A percentile compares a stretch with the other conserved stretches of the same genome.
phyloP scores from a whole-genome alignment of 2,113 vertebrate species.

The Pungitius pungitius region DNA sequence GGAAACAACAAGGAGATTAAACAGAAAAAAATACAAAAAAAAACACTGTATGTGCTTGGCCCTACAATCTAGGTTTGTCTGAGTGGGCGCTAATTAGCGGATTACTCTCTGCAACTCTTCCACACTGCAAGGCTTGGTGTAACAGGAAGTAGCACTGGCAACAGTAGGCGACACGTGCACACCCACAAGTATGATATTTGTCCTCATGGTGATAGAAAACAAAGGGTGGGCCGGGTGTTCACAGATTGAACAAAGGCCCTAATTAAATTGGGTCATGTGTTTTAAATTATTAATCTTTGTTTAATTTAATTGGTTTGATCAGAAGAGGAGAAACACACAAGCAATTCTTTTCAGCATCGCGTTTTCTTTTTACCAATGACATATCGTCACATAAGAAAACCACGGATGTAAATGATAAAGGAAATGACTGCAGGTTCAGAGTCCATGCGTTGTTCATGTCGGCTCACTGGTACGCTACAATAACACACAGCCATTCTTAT shows the following conservation, averaged over 20 bases:
- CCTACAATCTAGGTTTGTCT: conserved; percentile 53
- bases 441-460: neutral
- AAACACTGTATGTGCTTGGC: conserved; percentile 29
- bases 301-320: conserved; percentile 40
- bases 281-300: conserved; percentile 54
- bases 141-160: conserved; percentile 53
- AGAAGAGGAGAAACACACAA: conserved; percentile 2
- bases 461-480: neutral
- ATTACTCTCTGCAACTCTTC: conserved; percentile 54
- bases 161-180: neutral
- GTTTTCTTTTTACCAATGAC: neutral
- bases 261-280: conserved; percentile 51
- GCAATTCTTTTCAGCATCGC: neutral
- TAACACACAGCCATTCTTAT: neutral
- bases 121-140: conserved; percentile 37
- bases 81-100: conserved; percentile 71
- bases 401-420: neutral
- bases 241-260: conserved; percentile 45
- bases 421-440: neutral
- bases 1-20: conserved; percentile 72
- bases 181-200: conserved; percentile 25
- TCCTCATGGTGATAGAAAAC: conserved; percentile 31
- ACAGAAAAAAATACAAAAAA: conserved; percentile 48
- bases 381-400: neutral
- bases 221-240: conserved; percentile 35